Evolutionary conservation across 2,797 vertebrate genomes (phyloP).

Genomic region (Coracias cyanogaster): DNA sequence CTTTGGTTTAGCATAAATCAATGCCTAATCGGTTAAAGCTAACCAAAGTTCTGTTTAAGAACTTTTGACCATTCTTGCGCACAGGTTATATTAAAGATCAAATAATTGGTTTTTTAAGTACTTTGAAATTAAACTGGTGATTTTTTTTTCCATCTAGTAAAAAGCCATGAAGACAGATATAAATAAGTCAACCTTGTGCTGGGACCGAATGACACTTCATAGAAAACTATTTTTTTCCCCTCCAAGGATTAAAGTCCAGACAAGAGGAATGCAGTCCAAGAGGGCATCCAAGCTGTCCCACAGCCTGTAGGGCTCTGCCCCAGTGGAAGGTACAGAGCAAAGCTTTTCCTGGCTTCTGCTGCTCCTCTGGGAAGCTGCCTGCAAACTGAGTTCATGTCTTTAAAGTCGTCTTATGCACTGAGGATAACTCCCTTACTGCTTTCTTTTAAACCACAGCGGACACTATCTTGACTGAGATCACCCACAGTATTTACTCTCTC

Average conservation of each 20-base stretch:
- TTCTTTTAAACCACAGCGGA: neutral
- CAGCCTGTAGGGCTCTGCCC: neutral
- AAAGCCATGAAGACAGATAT: neutral
- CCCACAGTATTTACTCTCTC: neutral
- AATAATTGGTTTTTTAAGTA: neutral
- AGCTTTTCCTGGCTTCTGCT: neutral
- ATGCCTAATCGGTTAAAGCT: neutral
- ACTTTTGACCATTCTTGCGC: neutral
- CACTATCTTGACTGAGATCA: neutral
- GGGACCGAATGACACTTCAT: neutral
- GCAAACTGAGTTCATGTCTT: neutral
- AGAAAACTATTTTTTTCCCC: neutral
- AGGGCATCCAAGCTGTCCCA: neutral
- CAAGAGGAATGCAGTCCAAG: slow-evolving; percentile 35
- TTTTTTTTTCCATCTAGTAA: neutral
- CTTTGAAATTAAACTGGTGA: neutral
- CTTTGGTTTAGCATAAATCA: neutral
- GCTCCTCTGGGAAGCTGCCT: neutral
- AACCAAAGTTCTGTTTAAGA: neutral
- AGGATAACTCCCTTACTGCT: neutral
- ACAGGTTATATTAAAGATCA: neutral
- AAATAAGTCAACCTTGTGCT: neutral
- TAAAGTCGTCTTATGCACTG: neutral
- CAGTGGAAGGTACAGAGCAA: neutral
- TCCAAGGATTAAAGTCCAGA: slow-evolving; percentile 43